Base-by-base conservation (phyloP, 2,888 invertebrate species). In the Caenorhabditis becei region DNA sequence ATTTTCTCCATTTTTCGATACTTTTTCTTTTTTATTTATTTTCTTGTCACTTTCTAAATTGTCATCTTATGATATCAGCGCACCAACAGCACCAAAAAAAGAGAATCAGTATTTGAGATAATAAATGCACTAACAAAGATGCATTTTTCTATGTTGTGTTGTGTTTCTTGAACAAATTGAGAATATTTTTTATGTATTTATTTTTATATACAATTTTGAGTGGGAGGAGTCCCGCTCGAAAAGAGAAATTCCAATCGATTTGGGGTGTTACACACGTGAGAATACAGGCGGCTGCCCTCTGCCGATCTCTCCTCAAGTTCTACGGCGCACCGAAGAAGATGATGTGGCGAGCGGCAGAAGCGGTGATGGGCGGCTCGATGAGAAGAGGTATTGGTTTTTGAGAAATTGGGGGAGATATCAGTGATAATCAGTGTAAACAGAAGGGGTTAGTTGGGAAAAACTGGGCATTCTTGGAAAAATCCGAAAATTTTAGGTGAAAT, bases 281-380 rank as follows among this genome's bases (percentile, higher is more conserved):
- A 49, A 5, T 23, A 23, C 18, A 23, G 49, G n/a, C n/a, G 32
- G 32, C 32, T 10, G 4, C 32, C 32, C 5, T 32, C 47, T 23
- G 28, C 14, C 51, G 62, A 44, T 44, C 51, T 54, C 28, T 35
- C n/a, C n/a, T n/a, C n/a, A n/a, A 61, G 49, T 37, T 53, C 53
- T 37, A 44, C 26, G 56, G 41, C 32, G 51, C 26, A 23, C 18
- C 23, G 28, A 53, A 7, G 59, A 44, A n/a, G 54, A 67, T 44
- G 75, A 51, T 69, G 67, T 62, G 61, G 75, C 41, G 62, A 62
- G 54, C 49, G 67, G 61, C 67, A n/a, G 47, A 47, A 47, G 18
- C 10, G 47, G 18, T 47, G 47, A 47, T 47, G 47, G 56, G 75
- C 26, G 75, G 75, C 61, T 67, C 67, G 35, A 66, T 61, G 61